A percentile compares a stretch with the other conserved stretches of the same genome.
Conservation (phyloP, 2,888 invertebrate species). For the Candidula unifasciata region DNA sequence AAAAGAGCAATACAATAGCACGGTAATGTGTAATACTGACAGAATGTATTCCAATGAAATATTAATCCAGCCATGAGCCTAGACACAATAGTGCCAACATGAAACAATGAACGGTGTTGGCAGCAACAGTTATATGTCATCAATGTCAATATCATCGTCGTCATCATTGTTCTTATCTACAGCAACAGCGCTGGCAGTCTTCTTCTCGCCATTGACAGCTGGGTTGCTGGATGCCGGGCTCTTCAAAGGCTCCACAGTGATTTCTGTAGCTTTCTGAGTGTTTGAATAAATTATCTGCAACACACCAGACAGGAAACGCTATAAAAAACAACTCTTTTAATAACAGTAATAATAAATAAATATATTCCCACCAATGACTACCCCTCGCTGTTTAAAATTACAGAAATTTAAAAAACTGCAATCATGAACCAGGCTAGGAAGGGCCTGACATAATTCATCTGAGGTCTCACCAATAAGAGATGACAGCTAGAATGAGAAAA, state of each 20-base stretch:
- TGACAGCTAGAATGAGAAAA: no score
- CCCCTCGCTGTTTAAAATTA: no score
- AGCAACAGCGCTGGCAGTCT: constrained; percentile 79
- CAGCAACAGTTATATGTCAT: constrained; percentile 68
- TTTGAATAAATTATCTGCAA: constrained; percentile 56
- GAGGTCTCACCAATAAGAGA: no score
- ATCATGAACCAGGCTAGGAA: no score
- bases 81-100: neutral
- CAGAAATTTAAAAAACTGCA: no score
- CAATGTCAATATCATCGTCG: constrained; percentile 75
- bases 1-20: no score
- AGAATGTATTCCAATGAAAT: neutral
- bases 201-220: constrained; percentile 79
- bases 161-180: constrained; percentile 83
- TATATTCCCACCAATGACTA: neutral
- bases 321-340: neutral
- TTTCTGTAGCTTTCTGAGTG: constrained; percentile 68
- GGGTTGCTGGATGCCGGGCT: constrained; percentile 52
- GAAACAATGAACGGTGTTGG: neutral
- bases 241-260: constrained; percentile 58
- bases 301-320: neutral
- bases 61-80: neutral
- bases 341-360: neutral
- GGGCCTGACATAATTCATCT: no score
- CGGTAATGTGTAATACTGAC: neutral